Evolutionary conservation across 2,113 vertebrate species (phyloP).

Genomic region (Motacilla tschutschensis): DNA sequence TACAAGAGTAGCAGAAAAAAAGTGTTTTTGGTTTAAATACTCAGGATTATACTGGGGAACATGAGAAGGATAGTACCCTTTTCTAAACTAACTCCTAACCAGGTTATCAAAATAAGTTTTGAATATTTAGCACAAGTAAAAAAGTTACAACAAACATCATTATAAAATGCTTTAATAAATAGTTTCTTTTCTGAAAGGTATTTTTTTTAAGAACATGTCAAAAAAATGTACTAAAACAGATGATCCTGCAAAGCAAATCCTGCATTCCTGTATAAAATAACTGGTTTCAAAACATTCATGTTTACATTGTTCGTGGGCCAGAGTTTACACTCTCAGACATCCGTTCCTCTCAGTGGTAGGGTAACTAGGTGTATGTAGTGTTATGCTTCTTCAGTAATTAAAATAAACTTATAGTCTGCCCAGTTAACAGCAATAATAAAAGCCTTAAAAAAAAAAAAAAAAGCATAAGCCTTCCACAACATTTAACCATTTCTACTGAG

Average conservation of each 20-base stretch:
- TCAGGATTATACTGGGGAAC: slow-evolving; percentile 63
- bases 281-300: slow-evolving; percentile 66
- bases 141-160: slow-evolving; percentile 73
- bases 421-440: slow-evolving; percentile 63
- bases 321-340: slow-evolving; percentile 41
- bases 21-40: slow-evolving; percentile 69
- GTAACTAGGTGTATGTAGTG: slow-evolving; percentile 51
- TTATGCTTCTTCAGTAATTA: slow-evolving; percentile 56
- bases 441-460: slow-evolving; percentile 22
- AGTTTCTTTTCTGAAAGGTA: slow-evolving; percentile 75
- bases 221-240: slow-evolving; percentile 84
- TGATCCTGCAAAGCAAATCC: slow-evolving; percentile 78
- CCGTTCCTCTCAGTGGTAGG: slow-evolving; percentile 29
- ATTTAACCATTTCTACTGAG: slow-evolving; percentile 52
- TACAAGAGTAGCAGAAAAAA: slow-evolving; percentile 65
- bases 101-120: slow-evolving; percentile 66
- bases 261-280: slow-evolving; percentile 81
- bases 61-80: slow-evolving; percentile 60
- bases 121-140: slow-evolving; percentile 65
- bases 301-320: slow-evolving; percentile 64
- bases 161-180: slow-evolving; percentile 97
- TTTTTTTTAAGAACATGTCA: slow-evolving; percentile 79
- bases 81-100: slow-evolving; percentile 53
- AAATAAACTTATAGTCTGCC: slow-evolving; percentile 58
- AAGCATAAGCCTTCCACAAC: slow-evolving; percentile 34